These are phyloP conservation scores for Caradrina clavipalpis DNA, from an alignment of 2,888 invertebrate species.

Conservation along the genomic window DNA sequence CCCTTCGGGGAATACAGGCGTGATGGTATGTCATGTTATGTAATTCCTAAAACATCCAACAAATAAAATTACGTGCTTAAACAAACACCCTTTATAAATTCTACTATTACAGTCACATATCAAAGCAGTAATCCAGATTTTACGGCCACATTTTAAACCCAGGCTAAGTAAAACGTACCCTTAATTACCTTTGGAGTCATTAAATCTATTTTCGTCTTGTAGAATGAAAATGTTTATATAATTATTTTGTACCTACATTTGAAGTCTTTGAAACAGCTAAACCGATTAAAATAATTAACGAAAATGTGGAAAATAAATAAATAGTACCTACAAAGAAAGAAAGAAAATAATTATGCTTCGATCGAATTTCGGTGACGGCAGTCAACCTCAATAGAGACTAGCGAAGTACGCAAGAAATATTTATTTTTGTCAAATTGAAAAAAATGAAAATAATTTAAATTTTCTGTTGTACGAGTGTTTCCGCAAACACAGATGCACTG, in stretches of 20 bases:
- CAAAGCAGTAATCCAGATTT: constrained; percentile 41
- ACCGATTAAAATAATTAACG: not conserved
- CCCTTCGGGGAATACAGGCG: too few relatives aligned
- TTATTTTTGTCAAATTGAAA: too few relatives aligned
- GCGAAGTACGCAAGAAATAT: too few relatives aligned
- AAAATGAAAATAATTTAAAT: too few relatives aligned
- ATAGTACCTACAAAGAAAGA: not conserved
- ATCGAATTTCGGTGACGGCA: too few relatives aligned
- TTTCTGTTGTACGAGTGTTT: too few relatives aligned
- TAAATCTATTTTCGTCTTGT: constrained; percentile 19
- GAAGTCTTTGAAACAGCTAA: not conserved
- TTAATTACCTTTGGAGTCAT: constrained; percentile 45
- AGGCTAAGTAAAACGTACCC: constrained; percentile 16
- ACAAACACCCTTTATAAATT: constrained; percentile 12
- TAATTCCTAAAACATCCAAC: not conserved
- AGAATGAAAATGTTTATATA: constrained; percentile 11
- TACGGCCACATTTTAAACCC: constrained; percentile 22
- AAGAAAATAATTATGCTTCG: too few relatives aligned
- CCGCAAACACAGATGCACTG: too few relatives aligned
- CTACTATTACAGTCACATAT: constrained; percentile 31
- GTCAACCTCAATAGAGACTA: too few relatives aligned
- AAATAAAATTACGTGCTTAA: constrained; percentile 26
- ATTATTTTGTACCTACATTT: constrained; percentile 10
- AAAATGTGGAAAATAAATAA: not conserved
- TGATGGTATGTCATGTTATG: not conserved